Conservation (phyloP, 2,797 vertebrate genomes). For the Periophthalmus magnuspinnatus region DNA sequence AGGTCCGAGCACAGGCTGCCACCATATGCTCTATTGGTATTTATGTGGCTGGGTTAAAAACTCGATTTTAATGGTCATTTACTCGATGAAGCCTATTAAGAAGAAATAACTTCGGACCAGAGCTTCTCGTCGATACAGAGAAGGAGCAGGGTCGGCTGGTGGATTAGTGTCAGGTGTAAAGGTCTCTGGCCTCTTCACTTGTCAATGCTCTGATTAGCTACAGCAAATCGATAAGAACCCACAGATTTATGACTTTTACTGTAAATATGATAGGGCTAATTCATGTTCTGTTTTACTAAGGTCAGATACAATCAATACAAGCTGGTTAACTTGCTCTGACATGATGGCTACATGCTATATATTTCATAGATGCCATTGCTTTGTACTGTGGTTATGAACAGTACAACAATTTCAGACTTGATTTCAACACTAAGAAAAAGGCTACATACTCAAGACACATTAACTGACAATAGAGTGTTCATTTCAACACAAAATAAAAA, state of each 20-base stretch:
- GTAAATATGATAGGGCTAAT: background rate
- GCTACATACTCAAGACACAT: too few relatives aligned
- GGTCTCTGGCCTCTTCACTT: slow-evolving; percentile 32
- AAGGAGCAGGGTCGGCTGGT: slow-evolving; percentile 35
- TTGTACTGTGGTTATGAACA: too few relatives aligned
- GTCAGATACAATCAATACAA: slow-evolving; percentile 11
- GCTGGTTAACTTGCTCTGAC: background rate
- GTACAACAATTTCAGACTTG: too few relatives aligned
- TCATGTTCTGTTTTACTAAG: slow-evolving; percentile 6
- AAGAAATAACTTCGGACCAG: slow-evolving; percentile 62
- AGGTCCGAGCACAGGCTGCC: slow-evolving; percentile 54
- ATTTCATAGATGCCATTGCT: background rate
- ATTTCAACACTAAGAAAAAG: too few relatives aligned
- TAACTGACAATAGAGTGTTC: too few relatives aligned
- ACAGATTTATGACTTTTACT: slow-evolving; percentile 25
- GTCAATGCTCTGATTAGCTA: slow-evolving; percentile 51
- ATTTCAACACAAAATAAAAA: too few relatives aligned
- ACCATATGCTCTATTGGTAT: slow-evolving; percentile 73
- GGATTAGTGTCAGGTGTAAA: slow-evolving; percentile 32
- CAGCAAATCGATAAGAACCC: slow-evolving; percentile 37
- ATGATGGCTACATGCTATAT: background rate
- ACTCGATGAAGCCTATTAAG: slow-evolving; percentile 76
- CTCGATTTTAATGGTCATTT: slow-evolving; percentile 75
- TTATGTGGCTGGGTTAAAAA: slow-evolving; percentile 75
- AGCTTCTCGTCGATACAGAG: slow-evolving; percentile 49